Evolutionary conservation across 1,140 invertebrate species (phyloP), one percentile per base, ranked within the genome.

Genomic region (Rhagoletis zephyria): DNA sequence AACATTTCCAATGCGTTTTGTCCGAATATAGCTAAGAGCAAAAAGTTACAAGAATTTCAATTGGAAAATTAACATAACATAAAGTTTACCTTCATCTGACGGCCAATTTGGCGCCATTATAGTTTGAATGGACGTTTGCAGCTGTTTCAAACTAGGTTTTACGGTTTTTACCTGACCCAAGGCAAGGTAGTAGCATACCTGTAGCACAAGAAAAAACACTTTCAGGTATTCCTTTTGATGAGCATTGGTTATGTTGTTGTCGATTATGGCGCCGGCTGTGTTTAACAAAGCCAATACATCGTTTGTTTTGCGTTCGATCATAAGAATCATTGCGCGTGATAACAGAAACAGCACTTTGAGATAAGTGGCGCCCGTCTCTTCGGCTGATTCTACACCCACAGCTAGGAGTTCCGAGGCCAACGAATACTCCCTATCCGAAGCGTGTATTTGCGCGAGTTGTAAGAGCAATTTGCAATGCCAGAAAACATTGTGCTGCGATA

Each of bases 401-500:
- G 96, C 97, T 12, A 99, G 94, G 88, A 99, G 93, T 93, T 96
- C 97, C 90, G 96, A 97, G 1, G 98, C 98, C 88, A 97, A 95
- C 87, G 96, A 95, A 94, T 98, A 98, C 93, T 99, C 98, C 89
- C 96, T 96, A 92, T 99, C 98, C 85, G 95, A 96, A 14, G 97
- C 97, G 94, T 98, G 97, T 88, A 99, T 97, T 97, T 99, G 98
- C 88, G 98, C 97, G 89, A 99, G 94, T 93, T 99, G 98, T 93
- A 99, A 98, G 90, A 99, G 96, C 88, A 99, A 94, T 92, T 98
- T 95, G 94, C 98, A 99, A 93, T 99, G 98, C 98, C 98, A 99
- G 93, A 98, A 99, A 65, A 97, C 96, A 95, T 96, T 97, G 90
- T 98, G 97, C 90, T 98, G 97, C 60, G 98, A 99, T 19, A 98